Base-by-base conservation (phyloP, 1,140 invertebrate genomes). In the Pseudomyrmex pallidus region DNA sequence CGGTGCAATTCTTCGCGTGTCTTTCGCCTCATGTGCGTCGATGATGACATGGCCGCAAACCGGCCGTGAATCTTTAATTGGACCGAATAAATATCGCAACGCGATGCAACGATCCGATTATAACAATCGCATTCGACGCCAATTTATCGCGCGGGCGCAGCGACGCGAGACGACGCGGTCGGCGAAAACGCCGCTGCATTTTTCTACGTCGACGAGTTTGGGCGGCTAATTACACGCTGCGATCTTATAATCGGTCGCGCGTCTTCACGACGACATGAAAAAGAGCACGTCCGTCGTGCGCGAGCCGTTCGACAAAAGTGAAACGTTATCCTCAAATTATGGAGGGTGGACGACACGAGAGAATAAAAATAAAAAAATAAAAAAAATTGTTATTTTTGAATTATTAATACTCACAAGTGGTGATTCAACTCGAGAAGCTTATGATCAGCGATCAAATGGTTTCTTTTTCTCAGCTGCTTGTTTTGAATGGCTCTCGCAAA, bases 261-360 rank as follows among this genome's bases (percentile, higher is more conserved):
- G 5, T 12, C 2, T 25, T 12, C 48, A 3, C 15, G 17, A 20
- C 48, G 70, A 56, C 35, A 15, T 66, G 52, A 59, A 73, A 74
- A 70, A 64, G 72, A 44, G 12, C 48, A 46, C 50, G 12, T 9
- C 1, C 50, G 25, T 35, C 62, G 63, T 25, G 57, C 17, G 54
- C 20, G 82, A 59, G 54, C 62, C 56, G 57, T 52, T 62, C 84
- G 84, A 73, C 76, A 74, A 85, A 85, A 88, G 86, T 88, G 86
- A 88, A 88, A 88, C 73, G 86, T 88, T 88, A 88, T 10, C 86
- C 83, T 56, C 59, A 76, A 88, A 88, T 88, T 88, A 85, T 88
- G 83, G 67, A 54, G 76, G 83, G 57, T 57, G 64, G 35, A 68
- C 44, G 35, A 68, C 44, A 62, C 56, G 13, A 73, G 72, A 12